Conservation (phyloP, 2,888 invertebrate species). For the Globia sparganii region DNA sequence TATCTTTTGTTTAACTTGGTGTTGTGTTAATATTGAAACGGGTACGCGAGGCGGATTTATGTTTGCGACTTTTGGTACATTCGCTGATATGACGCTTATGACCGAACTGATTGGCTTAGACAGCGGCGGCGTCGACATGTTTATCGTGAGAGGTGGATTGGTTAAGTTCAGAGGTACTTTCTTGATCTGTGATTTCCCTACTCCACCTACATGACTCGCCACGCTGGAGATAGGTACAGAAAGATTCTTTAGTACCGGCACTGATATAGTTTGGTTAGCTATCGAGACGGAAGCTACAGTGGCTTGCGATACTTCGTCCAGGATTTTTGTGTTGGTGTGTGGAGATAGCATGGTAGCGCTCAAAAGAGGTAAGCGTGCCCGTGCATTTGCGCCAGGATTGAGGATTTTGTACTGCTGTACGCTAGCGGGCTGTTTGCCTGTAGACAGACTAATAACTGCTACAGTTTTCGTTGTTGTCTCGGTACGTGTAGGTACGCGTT, state of each 20-base stretch:
- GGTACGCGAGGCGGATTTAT: constrained; percentile 82
- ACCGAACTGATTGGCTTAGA: constrained; percentile 87
- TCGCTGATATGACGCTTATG: constrained; percentile 88
- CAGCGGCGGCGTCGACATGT: constrained; percentile 81
- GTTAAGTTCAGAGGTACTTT: constrained; percentile 81
- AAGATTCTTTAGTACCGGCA: constrained; percentile 86
- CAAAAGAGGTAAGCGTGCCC: constrained; percentile 83
- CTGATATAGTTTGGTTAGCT: constrained; percentile 89
- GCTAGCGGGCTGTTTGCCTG: constrained; percentile 83
- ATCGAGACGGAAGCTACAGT: constrained; percentile 90
- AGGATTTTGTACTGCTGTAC: constrained; percentile 88
- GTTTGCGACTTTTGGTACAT: constrained; percentile 81
- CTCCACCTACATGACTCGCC: constrained; percentile 74
- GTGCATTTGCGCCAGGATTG: constrained; percentile 76
- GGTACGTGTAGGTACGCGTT: constrained; percentile 86
- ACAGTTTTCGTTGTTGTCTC: constrained; percentile 90
- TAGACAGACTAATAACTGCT: constrained; percentile 87
- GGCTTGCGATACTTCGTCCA: constrained; percentile 90
- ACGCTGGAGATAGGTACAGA: constrained; percentile 78
- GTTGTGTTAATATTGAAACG: constrained; percentile 85
- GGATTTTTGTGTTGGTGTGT: constrained; percentile 86
- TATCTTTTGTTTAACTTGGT: constrained; percentile 89
- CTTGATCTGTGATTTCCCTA: constrained; percentile 57
- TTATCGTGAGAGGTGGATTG: constrained; percentile 81
- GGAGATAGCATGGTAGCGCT: constrained; percentile 77